phyloP scores from a whole-genome alignment of 2,113 vertebrate species.

The Grantiella picta region DNA sequence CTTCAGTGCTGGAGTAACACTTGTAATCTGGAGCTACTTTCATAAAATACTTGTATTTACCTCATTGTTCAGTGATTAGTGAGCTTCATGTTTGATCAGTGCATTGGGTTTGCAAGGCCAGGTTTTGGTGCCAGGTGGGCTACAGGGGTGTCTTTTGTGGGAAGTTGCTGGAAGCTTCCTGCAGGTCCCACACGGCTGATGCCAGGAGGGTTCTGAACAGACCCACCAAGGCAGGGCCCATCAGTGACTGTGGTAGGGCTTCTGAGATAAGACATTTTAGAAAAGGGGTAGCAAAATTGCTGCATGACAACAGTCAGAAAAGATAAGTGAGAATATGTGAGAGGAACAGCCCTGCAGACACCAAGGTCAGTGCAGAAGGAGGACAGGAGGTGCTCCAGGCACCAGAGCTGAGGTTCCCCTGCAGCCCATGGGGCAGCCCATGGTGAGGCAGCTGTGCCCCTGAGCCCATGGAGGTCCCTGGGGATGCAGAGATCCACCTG shows the following conservation, averaged over 20 bases:
- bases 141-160: neutral
- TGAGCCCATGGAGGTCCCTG: neutral
- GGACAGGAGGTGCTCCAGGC: neutral
- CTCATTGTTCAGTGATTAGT: neutral
- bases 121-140: neutral
- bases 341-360: neutral
- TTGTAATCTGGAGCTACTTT: neutral
- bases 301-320: neutral
- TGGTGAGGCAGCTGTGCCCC: neutral
- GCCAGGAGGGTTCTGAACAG: neutral
- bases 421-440: rapidly evolving
- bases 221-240: neutral
- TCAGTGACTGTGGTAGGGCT: neutral
- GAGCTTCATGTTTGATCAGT: neutral
- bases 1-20: neutral
- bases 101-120: neutral
- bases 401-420: rapidly evolving
- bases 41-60: neutral
- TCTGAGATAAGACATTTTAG: neutral
- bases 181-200: neutral
- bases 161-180: neutral
- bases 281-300: neutral
- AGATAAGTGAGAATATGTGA: neutral
- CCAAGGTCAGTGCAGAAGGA: neutral
- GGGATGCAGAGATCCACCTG: neutral